Conservation (phyloP, 1,140 invertebrate species). For the Drosophila leontia region DNA sequence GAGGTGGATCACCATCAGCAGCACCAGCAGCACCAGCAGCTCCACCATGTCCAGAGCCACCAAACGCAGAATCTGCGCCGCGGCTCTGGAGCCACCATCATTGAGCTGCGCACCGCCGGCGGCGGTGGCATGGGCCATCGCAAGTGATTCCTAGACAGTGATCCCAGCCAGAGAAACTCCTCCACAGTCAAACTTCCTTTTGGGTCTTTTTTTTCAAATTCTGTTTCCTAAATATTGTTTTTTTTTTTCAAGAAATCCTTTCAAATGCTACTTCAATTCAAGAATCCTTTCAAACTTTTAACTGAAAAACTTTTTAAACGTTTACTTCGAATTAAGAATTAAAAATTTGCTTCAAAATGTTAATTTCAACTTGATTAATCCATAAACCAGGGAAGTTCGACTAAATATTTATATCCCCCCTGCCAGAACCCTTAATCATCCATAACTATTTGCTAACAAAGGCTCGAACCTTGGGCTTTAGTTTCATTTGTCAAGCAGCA, state of each 20-base stretch:
- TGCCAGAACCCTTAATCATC: conserved; percentile 1
- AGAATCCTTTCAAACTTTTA: no score
- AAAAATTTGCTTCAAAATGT: neutral
- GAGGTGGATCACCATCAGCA: conserved; percentile 85
- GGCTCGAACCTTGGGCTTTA: conserved; percentile 65
- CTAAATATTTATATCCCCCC: neutral
- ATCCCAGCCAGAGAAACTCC: conserved; percentile 1
- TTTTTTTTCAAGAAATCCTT: neutral
- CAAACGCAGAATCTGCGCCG: conserved; percentile 67
- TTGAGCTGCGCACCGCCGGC: conserved; percentile 55
- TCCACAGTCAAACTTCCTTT: conserved; percentile 6
- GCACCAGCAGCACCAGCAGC: conserved; percentile 35
- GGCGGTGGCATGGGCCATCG: conserved; percentile 33
- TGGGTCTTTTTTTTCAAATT: neutral
- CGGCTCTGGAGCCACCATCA: conserved; percentile 65
- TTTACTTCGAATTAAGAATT: neutral
- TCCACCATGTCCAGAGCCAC: conserved; percentile 36
- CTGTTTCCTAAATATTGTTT: neutral
- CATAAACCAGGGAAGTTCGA: conserved; percentile 4
- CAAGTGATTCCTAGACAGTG: conserved; percentile 35
- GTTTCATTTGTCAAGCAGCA: conserved; percentile 84
- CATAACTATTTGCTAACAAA: conserved; percentile 15
- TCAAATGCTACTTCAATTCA: no score
- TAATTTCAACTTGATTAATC: neutral
- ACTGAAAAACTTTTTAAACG: no score